Evolutionary conservation across 2,113 vertebrate genomes (phyloP), one percentile per base, ranked within the genome.

Genomic region (Hippolais icterina): DNA sequence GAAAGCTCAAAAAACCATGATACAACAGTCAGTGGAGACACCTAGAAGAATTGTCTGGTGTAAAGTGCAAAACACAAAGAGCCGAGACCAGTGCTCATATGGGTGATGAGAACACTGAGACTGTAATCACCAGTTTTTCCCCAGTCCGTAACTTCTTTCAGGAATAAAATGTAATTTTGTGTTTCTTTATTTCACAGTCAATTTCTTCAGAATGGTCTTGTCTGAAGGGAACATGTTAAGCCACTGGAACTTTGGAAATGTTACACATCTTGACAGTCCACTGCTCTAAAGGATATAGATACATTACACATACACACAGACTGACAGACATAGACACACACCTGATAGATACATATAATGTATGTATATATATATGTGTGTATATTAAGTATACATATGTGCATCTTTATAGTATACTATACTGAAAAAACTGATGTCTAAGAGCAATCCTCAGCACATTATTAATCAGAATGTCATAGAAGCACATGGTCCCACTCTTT

Each of bases 151-250:
- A 85, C 42, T 60, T 89, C 61, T 82, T 93, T 92, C 74, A 79
- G 70, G 35, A 94, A 75, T 87, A 63, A 94, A 90, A 47, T 47
- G 56, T 44, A 90, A 75, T 92, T 95, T 76, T 57, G 59, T 87
- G 57, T 81, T 95, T 91, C 84, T 87, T 87, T 96, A 93, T 94
- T 96, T 96, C 94, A 96, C 84, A 94, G 87, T 65, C 92, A 89
- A 89, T 94, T 96, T 95, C 81, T 93, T 68, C 81, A 86, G 71
- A 94, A 93, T 69, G 12, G 24, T 83, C 54, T 89, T 61, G 24
- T 80, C 90, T 93, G 60, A 93, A 53, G 81, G 90, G 72, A 94
- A 44, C 42, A 46, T n/a, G 50, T 70, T 77, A 94, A 96, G 69
- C 25, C 68, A 74, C 37, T 78, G 84, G 50, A 94, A 89, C 72